Evolutionary conservation across 2,797 vertebrate species (phyloP), one percentile per base, ranked within the genome.

Genomic region (Galaxias olidus): DNA sequence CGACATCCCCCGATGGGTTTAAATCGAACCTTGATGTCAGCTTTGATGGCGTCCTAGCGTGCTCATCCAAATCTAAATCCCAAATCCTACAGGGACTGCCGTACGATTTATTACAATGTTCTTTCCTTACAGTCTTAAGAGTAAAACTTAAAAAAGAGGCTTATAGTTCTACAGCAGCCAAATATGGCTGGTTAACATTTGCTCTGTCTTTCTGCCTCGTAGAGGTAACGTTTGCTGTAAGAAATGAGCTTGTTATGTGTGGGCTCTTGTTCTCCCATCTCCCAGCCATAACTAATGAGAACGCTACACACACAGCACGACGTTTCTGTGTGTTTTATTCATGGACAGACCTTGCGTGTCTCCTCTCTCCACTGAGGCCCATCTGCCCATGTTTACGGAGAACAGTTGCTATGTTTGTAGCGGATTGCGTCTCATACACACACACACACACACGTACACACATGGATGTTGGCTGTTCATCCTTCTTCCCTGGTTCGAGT

Each of bases 341-440:
- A 61, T 51, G n/a, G 14, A 5, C 18, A 63, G 10, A 19, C 48
- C 4, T 63, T n/a, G 8, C 9, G 8, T 9, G n/a, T 40, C 57
- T 65, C 11, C 42, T 48, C 18, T 55, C 48, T 15, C 74, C 68
- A 75, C 14, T 40, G 75, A 59, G 66, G 72, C 75, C 68, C 68
- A 65, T 78, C 67, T 72, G 65, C 74, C 73, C 11, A n/a, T 83
- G 76, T 84, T 88, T 81, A 84, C 63, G 0, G 10, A 55, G 59
- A 73, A 48, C 75, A 72, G 82, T 86, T 83, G 82, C 86, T 83
- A 71, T 80, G 86, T 77, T 71, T 79, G 40, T 40, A 59, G 41
- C 42, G 45, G 48, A 30, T 30, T 45, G 30, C 20, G 3, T 10
- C 45, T 10, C 45, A 45, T 45, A 44, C 47, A 15, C 46, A 68